phyloP scores from a whole-genome alignment of 2,888 invertebrate species.

The Ormyrus nitidulus region DNA sequence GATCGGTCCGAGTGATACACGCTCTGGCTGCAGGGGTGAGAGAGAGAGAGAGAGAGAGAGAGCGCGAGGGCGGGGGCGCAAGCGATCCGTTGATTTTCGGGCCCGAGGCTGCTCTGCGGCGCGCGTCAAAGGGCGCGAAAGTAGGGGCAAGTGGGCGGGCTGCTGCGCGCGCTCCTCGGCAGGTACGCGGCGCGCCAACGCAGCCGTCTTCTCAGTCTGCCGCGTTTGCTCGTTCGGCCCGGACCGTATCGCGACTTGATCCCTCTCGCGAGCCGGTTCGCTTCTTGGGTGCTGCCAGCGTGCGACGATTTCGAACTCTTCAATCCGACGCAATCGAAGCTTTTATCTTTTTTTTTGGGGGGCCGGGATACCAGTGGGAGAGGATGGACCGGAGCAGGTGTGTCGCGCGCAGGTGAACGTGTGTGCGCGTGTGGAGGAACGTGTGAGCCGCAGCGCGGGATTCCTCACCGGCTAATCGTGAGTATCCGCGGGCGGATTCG shows the following conservation, averaged over 20 bases:
- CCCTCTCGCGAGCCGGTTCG: neutral
- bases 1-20: constrained; percentile 30
- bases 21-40: neutral
- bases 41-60: no score
- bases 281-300: neutral
- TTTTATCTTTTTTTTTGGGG: no score
- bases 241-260: neutral
- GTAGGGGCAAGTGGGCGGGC: constrained; percentile 62
- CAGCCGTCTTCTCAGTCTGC: constrained; percentile 12
- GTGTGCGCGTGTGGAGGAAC: neutral
- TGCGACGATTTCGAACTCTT: neutral
- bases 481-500: neutral
- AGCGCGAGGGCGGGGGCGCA: neutral
- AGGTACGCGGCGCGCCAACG: neutral
- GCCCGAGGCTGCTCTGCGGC: constrained; percentile 11
- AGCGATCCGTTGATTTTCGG: constrained; percentile 27
- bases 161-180: constrained; percentile 61
- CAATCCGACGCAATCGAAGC: neutral
- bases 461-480: constrained; percentile 2
- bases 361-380: no score
- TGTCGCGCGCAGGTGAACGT: neutral
- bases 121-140: constrained; percentile 22
- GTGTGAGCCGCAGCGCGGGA: no score
- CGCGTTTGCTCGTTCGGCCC: constrained; percentile 30
- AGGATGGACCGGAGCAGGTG: no score